These are phyloP conservation scores for Sylvia atricapilla DNA, from an alignment of 2,113 vertebrate species.

Conservation along the genomic window DNA sequence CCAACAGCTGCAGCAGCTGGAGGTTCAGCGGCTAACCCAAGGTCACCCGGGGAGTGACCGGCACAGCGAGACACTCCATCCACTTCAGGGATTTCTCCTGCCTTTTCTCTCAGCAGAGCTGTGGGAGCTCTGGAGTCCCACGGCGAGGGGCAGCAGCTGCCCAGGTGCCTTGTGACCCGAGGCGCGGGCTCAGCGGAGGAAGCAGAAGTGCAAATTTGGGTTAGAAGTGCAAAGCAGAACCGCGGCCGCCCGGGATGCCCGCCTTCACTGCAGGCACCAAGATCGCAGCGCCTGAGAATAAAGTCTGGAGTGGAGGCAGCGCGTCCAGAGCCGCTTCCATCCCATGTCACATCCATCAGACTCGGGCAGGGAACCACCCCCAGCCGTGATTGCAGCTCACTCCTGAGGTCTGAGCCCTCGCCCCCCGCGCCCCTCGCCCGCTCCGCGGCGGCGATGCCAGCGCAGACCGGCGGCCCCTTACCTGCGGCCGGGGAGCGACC, in stretches of 20 bases:
- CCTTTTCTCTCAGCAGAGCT: background rate
- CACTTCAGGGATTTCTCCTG: background rate
- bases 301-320: background rate
- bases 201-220: background rate
- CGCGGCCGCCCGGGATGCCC: background rate
- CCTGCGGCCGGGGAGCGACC: constrained; percentile 33
- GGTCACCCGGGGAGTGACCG: background rate
- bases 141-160: background rate
- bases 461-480: constrained; percentile 29
- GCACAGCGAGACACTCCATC: background rate
- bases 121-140: background rate
- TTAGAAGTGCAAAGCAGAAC: background rate
- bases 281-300: background rate
- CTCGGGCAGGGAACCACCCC: background rate
- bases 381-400: background rate
- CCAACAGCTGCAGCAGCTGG: background rate
- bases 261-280: background rate
- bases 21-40: background rate
- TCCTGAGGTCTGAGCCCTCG: too few species aligned
- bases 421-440: background rate
- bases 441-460: background rate
- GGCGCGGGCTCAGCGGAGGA: background rate
- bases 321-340: background rate
- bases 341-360: background rate
- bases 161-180: background rate